Base-by-base conservation (phyloP, 2,797 vertebrate species). In the Typhlichthys subterraneus region DNA sequence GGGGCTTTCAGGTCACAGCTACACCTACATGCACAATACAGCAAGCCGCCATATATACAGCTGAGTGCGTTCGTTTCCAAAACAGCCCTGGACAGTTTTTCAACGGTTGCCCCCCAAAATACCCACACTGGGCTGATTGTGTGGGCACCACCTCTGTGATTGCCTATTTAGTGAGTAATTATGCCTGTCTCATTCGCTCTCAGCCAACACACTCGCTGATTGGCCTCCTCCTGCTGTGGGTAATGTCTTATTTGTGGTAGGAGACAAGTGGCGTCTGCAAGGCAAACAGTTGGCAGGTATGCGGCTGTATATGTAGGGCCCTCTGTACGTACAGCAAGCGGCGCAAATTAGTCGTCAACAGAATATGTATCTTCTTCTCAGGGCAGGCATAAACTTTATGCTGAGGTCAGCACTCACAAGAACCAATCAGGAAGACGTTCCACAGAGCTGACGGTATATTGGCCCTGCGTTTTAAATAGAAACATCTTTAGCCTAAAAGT, bases 91-190 rank as follows among this genome's bases (percentile, higher is more conserved):
- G 75, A 78, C 63, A 3, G 50, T 66, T 33, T 74, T 66, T 71
- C 73, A 65, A 48, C 69, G 62, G 80, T 79, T 72, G 72, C 81
- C 58, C 67, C 84, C 83, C 72, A 82, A 87, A 83, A 88, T 79
- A 80, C 83, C 84, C 83, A 82, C 15, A 61, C 70, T 77, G 74
- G 53, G 80, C 71, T 87, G 81, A 89, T 86, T 89, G 87, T 81
- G 80, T 82, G 72, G 87, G 83, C 65, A 67, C 76, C 80, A 80
- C 80, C 77, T 76, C 63, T 14, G 69, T 88, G 83, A 91, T 86
- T 90, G 83, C 86, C 76, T 88, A 87, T 82, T 84, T 84, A 83
- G 86, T 82, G 81, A 88, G 81, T 90, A 90, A 90, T 85, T 82
- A 83, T 79, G 69, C 71, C 73, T 72, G 85, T 82, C 83, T 82